These are phyloP conservation scores for Pocota personata DNA, from an alignment of 2,888 invertebrate genomes.

Conservation along the genomic window DNA sequence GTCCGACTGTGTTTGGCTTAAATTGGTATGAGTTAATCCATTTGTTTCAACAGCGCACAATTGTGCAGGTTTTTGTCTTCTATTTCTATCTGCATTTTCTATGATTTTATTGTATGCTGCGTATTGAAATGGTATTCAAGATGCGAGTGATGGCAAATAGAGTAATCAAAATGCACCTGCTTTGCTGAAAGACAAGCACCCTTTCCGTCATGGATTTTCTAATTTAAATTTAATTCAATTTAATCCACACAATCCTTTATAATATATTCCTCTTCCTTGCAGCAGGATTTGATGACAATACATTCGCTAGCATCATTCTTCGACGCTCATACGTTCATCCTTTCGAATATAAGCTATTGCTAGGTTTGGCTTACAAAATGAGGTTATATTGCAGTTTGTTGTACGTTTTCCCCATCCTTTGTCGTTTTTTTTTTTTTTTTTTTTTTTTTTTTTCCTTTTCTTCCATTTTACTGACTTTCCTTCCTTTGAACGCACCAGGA, in stretches of 20 bases:
- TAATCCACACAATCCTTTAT: slow-evolving; percentile 55
- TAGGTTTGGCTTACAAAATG: slow-evolving; percentile 57
- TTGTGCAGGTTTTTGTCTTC: too few species aligned
- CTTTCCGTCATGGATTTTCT: background rate
- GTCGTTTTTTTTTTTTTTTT: background rate
- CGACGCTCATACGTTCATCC: slow-evolving; percentile 34
- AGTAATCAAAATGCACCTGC: background rate
- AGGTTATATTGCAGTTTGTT: slow-evolving; percentile 61
- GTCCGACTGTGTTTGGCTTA: too few species aligned
- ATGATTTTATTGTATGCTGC: too few species aligned
- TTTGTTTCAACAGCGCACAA: too few species aligned
- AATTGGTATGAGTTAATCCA: too few species aligned
- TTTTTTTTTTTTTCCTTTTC: too few species aligned
- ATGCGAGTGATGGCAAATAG: background rate
- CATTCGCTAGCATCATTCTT: slow-evolving; percentile 26
- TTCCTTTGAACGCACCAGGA: slow-evolving; percentile 45
- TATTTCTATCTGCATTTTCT: too few species aligned
- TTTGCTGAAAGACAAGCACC: background rate
- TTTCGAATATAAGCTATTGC: slow-evolving; percentile 24
- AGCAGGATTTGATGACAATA: slow-evolving; percentile 58
- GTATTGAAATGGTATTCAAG: too few species aligned
- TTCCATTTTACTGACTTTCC: slow-evolving; percentile 13
- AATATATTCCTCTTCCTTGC: slow-evolving; percentile 40
- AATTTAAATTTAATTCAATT: slow-evolving; percentile 64
- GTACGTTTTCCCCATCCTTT: slow-evolving; percentile 25